These are phyloP conservation scores for Merluccius polli DNA, from an alignment of 2,797 vertebrate species.

Conservation along the genomic window DNA sequence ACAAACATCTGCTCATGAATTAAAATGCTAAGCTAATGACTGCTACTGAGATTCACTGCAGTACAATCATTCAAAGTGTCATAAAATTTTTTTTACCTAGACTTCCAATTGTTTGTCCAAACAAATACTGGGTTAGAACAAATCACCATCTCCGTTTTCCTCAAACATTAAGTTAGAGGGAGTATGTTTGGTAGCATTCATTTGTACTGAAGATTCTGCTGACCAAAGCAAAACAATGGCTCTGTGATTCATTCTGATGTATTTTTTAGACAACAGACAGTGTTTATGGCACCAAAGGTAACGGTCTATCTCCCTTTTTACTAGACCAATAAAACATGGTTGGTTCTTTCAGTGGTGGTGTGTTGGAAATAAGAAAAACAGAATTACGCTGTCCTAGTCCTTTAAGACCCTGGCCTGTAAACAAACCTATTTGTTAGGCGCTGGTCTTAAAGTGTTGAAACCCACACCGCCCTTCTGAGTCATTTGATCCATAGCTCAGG, in stretches of 20 bases:
- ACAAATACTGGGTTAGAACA: no score
- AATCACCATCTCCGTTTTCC: no score
- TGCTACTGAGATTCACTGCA: background rate
- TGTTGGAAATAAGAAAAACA: background rate
- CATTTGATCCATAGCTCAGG: constrained; percentile 22
- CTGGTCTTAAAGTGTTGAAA: background rate
- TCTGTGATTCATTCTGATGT: background rate
- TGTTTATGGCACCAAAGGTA: background rate
- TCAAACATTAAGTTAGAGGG: background rate
- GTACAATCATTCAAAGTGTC: background rate
- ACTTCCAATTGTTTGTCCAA: no score
- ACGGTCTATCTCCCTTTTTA: background rate
- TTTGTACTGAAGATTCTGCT: background rate
- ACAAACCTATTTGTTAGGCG: background rate
- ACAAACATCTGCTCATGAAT: background rate
- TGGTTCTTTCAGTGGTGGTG: background rate
- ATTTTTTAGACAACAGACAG: no score
- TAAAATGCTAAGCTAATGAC: background rate
- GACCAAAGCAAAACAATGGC: background rate
- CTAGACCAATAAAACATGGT: background rate
- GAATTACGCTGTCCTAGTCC: background rate
- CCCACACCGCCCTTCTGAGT: background rate
- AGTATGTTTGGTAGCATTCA: background rate
- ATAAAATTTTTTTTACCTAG: background rate
- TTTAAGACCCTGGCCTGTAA: background rate